Conservation (phyloP, 2,797 vertebrate species). For the Mergus octosetaceus region DNA sequence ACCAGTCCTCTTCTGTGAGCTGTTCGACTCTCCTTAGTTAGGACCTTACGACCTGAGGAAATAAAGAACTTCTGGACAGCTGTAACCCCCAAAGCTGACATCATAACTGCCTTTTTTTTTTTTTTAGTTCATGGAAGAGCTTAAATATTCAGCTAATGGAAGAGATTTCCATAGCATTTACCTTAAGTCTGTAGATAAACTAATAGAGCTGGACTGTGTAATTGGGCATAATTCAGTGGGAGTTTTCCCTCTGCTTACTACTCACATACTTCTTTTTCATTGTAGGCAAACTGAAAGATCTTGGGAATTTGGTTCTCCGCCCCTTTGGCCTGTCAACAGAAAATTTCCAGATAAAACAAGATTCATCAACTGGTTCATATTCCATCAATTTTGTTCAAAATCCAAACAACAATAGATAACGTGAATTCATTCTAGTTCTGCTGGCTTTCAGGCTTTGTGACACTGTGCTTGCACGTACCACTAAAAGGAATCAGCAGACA, state of each 20-base stretch:
- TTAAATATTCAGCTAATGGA: background rate
- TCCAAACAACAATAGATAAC: conserved; percentile 85
- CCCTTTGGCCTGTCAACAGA: conserved; percentile 96
- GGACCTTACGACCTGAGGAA: background rate
- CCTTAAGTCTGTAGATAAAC: background rate
- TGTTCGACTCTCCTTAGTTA: background rate
- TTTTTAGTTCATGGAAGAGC: background rate
- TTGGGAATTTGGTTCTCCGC: conserved; percentile 93
- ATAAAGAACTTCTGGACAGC: background rate
- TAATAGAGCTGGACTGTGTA: background rate
- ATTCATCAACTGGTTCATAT: conserved; percentile 88
- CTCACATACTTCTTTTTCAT: conserved; percentile 21
- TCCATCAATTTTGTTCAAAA: conserved; percentile 96
- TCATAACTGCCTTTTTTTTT: background rate
- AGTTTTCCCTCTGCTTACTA: background rate
- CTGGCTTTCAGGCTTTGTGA: conserved; percentile 43
- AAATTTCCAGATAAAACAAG: conserved; percentile 97
- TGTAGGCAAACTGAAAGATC: conserved; percentile 94
- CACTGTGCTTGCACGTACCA: conserved; percentile 25
- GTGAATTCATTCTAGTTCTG: background rate
- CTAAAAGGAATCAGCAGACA: conserved; percentile 38
- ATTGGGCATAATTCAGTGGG: background rate
- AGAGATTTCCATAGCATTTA: background rate
- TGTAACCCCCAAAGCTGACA: background rate
- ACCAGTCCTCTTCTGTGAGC: background rate